Evolutionary conservation across 2,888 invertebrate species (phyloP).

Genomic region (Diachrysia chrysitis): DNA sequence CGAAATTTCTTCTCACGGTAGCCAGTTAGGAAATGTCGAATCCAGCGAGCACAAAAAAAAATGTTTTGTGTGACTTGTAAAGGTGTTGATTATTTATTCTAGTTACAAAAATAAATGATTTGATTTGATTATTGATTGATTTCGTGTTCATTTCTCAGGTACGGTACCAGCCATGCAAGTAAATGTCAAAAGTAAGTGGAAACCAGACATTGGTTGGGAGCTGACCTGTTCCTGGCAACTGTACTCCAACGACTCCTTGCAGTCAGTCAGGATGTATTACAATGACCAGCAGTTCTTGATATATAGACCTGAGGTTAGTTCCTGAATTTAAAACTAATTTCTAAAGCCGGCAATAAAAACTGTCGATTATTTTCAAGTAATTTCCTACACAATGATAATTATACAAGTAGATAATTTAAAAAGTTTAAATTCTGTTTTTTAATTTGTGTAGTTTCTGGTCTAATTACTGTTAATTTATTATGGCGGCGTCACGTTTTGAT

Average conservation of each 20-base stretch:
- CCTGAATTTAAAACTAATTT: background rate
- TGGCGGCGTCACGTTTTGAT: background rate
- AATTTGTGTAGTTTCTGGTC: background rate
- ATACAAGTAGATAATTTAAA: background rate
- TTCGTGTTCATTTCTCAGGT: constrained; percentile 55
- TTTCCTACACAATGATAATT: background rate
- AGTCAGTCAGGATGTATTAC: constrained; percentile 75
- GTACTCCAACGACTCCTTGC: constrained; percentile 71
- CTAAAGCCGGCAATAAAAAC: background rate
- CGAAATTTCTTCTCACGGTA: too few relatives aligned
- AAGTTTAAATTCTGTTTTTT: too few relatives aligned
- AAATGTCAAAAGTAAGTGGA: constrained; percentile 71
- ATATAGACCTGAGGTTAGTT: constrained; percentile 80
- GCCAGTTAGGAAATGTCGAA: too few relatives aligned
- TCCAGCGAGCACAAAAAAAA: too few relatives aligned
- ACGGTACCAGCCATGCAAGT: constrained; percentile 64
- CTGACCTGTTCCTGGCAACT: constrained; percentile 76
- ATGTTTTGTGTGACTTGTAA: too few relatives aligned
- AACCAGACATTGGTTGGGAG: constrained; percentile 74
- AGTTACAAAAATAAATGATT: too few relatives aligned
- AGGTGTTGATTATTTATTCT: too few relatives aligned
- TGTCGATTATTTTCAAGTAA: background rate
- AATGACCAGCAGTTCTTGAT: constrained; percentile 76
- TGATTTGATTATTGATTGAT: too few relatives aligned
- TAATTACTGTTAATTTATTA: background rate